phyloP scores from a whole-genome alignment of 2,797 vertebrate genomes.

The Lagodon rhomboides region DNA sequence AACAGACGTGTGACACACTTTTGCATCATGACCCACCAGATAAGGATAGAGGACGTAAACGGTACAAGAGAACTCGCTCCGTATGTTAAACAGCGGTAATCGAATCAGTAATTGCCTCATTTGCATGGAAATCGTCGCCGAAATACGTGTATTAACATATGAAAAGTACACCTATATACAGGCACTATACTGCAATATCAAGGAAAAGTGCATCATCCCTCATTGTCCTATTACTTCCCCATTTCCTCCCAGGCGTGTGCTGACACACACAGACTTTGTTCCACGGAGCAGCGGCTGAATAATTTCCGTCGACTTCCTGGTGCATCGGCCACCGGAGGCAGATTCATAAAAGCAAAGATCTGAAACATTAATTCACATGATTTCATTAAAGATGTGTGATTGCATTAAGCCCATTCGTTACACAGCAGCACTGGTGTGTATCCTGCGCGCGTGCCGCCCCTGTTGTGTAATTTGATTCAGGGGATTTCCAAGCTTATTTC shows the following conservation, averaged over 20 bases:
- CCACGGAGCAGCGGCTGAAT: constrained; percentile 74
- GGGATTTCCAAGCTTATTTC: constrained; percentile 76
- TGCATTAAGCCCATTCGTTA: constrained; percentile 76
- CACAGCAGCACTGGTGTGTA: constrained; percentile 51
- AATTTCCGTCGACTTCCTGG: constrained; percentile 81
- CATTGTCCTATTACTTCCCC: constrained; percentile 77
- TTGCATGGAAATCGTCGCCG: constrained; percentile 62
- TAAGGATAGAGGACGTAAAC: constrained; percentile 10
- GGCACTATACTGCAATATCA: constrained; percentile 71
- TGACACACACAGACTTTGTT: constrained; percentile 79
- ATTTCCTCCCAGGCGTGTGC: constrained; percentile 77
- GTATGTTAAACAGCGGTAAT: constrained; percentile 56
- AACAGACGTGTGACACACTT: constrained; percentile 45
- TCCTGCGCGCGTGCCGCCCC: constrained; percentile 41
- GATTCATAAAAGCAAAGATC: constrained; percentile 83
- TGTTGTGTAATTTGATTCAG: constrained; percentile 74
- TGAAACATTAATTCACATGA: constrained; percentile 82
- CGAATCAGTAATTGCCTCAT: constrained; percentile 63
- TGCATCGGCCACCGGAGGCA: constrained; percentile 79
- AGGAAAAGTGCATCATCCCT: constrained; percentile 79
- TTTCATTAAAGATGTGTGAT: constrained; percentile 82
- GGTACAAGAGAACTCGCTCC: constrained; percentile 17
- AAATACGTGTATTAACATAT: constrained; percentile 68
- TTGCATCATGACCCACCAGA: constrained; percentile 21
- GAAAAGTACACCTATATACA: constrained; percentile 61